Conservation (phyloP, 2,888 invertebrate species). For the Marronus borbonicus region DNA sequence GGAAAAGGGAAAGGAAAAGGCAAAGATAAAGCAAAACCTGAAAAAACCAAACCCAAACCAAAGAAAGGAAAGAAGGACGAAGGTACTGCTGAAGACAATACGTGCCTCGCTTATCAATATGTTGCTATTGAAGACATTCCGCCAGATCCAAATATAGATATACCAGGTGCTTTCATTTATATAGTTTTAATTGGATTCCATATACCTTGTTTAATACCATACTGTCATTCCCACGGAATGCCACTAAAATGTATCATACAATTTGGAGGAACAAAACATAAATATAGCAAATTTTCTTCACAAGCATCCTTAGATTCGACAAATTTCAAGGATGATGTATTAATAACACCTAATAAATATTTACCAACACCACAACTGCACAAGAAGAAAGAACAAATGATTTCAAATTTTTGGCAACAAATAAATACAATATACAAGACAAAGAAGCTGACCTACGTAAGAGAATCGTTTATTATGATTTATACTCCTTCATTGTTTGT, state of each 20-base stretch:
- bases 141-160: conserved; percentile 26
- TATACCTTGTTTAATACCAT: conserved; percentile 31
- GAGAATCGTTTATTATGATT: conserved; percentile 47
- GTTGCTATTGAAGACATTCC: conserved; percentile 16
- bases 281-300: conserved; percentile 5
- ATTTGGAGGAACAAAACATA: conserved; percentile 39
- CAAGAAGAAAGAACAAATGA: conserved; percentile 27
- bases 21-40: conserved; percentile 20
- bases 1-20: conserved; percentile 8
- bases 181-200: conserved; percentile 48
- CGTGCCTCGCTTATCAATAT: conserved; percentile 35
- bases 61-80: conserved; percentile 42
- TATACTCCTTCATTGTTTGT: conserved; percentile 31
- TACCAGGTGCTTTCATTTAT: conserved; percentile 37
- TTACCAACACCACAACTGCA: conserved; percentile 10
- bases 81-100: conserved; percentile 12
- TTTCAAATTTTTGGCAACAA: conserved; percentile 36
- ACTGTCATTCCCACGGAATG: conserved; percentile 38
- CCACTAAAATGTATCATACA: conserved; percentile 35
- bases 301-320: conserved; percentile 25
- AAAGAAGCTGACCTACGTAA: conserved; percentile 18
- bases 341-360: conserved; percentile 7
- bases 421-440: conserved; percentile 28
- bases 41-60: conserved; percentile 4
- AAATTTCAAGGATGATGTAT: conserved; percentile 14